phyloP scores from a whole-genome alignment of 1,140 invertebrate genomes.

The Drosophila lacertosa region DNA sequence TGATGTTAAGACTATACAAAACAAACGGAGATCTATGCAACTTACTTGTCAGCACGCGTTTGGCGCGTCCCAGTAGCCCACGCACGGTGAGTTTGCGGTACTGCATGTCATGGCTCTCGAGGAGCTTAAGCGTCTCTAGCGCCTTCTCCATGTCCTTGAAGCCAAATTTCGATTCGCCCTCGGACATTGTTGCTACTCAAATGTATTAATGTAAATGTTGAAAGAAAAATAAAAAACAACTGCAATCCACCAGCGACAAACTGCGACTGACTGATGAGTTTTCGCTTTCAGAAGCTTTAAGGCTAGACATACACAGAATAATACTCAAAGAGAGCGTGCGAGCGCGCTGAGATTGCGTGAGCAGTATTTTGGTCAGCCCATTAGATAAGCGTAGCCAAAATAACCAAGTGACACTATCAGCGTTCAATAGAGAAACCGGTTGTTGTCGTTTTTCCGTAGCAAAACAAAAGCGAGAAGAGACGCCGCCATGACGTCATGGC shows the following conservation, averaged over 20 bases:
- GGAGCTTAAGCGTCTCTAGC: slow-evolving; percentile 86
- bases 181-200: slow-evolving; percentile 57
- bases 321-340: slow-evolving; percentile 25
- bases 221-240: slow-evolving; percentile 18
- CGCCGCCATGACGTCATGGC: slow-evolving; percentile 56
- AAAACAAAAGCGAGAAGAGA: slow-evolving; percentile 66
- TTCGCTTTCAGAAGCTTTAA: slow-evolving; percentile 7
- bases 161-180: slow-evolving; percentile 87
- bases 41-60: slow-evolving; percentile 87
- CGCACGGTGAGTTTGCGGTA: slow-evolving; percentile 88
- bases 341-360: slow-evolving; percentile 52
- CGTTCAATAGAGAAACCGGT: slow-evolving; percentile 52
- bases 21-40: slow-evolving; percentile 26
- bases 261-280: slow-evolving; percentile 45
- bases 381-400: slow-evolving; percentile 73
- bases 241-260: slow-evolving; percentile 34
- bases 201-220: slow-evolving; percentile 30
- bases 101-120: slow-evolving; percentile 87
- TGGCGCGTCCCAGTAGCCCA: slow-evolving; percentile 87
- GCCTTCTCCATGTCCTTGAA: slow-evolving; percentile 89
- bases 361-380: slow-evolving; percentile 24
- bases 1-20: neutral
- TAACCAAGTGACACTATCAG: slow-evolving; percentile 65
- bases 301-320: slow-evolving; percentile 1
- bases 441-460: slow-evolving; percentile 67